A percentile compares a stretch with the other conserved stretches of the same genome.
Conservation (phyloP, 2,113 vertebrate species). For the Bothrops jararaca region DNA sequence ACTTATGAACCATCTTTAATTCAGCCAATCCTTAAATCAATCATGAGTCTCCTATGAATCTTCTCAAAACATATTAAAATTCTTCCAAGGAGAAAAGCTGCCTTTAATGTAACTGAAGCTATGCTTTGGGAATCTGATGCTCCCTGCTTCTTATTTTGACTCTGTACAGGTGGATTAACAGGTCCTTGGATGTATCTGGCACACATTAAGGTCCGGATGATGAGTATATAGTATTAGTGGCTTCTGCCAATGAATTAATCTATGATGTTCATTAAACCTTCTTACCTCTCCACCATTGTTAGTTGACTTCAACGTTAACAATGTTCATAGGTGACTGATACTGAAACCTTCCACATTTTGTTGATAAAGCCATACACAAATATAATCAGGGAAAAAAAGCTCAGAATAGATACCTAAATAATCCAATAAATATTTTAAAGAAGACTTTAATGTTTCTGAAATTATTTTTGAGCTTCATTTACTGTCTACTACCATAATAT, state of each 20-base stretch:
- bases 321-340: neutral
- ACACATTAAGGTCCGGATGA: neutral
- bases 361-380: conserved; percentile 21
- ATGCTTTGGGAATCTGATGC: neutral
- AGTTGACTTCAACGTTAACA: neutral
- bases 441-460: neutral
- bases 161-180: neutral
- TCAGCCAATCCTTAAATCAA: neutral
- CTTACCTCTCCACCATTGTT: neutral
- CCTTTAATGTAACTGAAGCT: neutral
- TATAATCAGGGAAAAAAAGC: conserved; percentile 24
- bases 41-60: neutral
- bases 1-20: neutral
- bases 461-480: neutral
- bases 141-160: neutral
- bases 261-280: neutral
- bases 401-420: conserved; percentile 30
- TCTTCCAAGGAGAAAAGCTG: neutral
- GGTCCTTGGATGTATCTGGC: neutral
- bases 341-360: conserved; percentile 34
- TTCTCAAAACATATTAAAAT: neutral
- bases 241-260: neutral
- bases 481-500: neutral
- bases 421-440: conserved; percentile 32
- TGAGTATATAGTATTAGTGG: neutral